These are phyloP conservation scores for Tachina lurida DNA, from an alignment of 2,888 invertebrate species.

Conservation along the genomic window DNA sequence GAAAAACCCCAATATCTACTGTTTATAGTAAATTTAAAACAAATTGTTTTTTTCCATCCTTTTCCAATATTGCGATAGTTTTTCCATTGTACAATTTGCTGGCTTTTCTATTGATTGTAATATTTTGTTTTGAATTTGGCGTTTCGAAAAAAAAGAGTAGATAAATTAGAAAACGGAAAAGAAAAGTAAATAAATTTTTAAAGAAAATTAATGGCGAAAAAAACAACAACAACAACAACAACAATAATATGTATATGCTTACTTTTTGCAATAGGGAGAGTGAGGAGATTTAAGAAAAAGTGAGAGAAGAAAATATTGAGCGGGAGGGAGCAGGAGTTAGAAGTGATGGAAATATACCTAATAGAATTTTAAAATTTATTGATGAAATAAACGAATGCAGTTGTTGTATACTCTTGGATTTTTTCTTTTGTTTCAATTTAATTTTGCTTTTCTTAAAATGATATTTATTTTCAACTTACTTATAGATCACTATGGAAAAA, in stretches of 20 bases:
- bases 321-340: background rate
- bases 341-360: constrained; percentile 20
- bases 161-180: constrained; percentile 37
- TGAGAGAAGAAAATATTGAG: background rate
- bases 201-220: constrained; percentile 18
- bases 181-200: constrained; percentile 34
- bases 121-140: constrained; percentile 41
- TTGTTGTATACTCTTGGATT: constrained; percentile 48
- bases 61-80: constrained; percentile 36
- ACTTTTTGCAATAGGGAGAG: constrained; percentile 25
- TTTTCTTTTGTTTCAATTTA: constrained; percentile 7
- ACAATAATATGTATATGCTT: background rate
- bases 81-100: constrained; percentile 5
- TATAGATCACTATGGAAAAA: constrained; percentile 82
- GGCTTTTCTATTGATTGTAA: constrained; percentile 10
- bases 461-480: constrained; percentile 45
- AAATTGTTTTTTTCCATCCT: constrained; percentile 31
- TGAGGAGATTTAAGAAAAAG: background rate
- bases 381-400: constrained; percentile 57
- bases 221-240: background rate
- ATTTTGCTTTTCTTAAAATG: constrained; percentile 22
- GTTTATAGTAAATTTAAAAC: constrained; percentile 42
- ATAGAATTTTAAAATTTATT: constrained; percentile 64
- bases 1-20: constrained; percentile 43
- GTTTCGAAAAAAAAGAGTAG: constrained; percentile 18